Base-by-base conservation (phyloP, 2,113 vertebrate species). In the Scomber colias region DNA sequence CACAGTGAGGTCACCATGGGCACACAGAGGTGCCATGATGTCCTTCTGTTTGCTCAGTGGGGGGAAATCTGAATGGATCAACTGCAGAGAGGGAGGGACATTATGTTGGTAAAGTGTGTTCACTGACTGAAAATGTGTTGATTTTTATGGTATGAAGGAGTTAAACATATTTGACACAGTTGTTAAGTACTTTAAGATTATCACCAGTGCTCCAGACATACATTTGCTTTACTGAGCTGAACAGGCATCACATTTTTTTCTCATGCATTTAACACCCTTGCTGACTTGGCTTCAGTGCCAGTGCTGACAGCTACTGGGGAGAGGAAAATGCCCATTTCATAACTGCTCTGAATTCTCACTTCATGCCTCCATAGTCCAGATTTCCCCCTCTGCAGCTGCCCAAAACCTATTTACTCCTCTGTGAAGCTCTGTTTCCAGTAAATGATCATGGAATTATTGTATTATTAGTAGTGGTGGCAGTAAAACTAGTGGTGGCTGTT, bases 1-100 rank as follows among this genome's bases (percentile, higher is more conserved):
- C 48, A 50, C 62, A 59, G 87, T 93, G 93, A 94, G 90, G 92
- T 94, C 89, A 93, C 61, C 64, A 5, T 72, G 81, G 57, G 84
- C 85, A 68, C 71, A 81, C 71, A 77, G 77, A 90, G 81, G 80
- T 77, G 81, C 81, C 67, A 75, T 82, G 60, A 80, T 80, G 81
- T 65, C 71, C 61, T 63, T 77, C 83, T 90, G 75, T 85, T 86
- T 62, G 62, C 46, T 60, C 27, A 14, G 17, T 7, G 35, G 60
- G 71, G 62, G 81, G 81, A 85, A 86, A 79, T 73, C 57, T 71
- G 72, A 83, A 67, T 54, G 62, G 77, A 74, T 51, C 48, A 51
- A 48, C 30, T 65, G 54, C 71, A 76, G 77, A 21, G 62, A 71
- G 76, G 54, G 48, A 27, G 21, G n/a, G 35, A 40, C 2, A 9